phyloP scores from a whole-genome alignment of 2,888 invertebrate genomes.

The Quadroppia sp. region DNA sequence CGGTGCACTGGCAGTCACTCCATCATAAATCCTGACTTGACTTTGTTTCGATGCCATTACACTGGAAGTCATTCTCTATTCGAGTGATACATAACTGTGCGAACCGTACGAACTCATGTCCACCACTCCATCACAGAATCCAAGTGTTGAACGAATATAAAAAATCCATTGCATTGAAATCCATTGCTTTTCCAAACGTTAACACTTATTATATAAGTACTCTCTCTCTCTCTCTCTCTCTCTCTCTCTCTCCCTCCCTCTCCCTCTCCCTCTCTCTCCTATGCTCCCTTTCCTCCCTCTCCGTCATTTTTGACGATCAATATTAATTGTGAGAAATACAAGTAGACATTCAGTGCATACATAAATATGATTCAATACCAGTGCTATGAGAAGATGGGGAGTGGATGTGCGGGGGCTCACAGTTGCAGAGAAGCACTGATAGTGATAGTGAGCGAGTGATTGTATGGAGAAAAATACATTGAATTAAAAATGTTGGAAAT shows the following conservation, averaged over 20 bases:
- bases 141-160: neutral
- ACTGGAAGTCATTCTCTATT: conserved; percentile 10
- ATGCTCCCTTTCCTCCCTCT: neutral
- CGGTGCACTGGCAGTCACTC: neutral
- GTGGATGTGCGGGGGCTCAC: neutral
- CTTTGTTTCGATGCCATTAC: conserved; percentile 1
- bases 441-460: conserved; percentile 4
- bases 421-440: conserved; percentile 23
- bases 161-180: conserved; percentile 3
- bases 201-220: neutral
- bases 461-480: conserved; percentile 6
- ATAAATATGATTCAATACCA: conserved; percentile 31
- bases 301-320: conserved; percentile 25
- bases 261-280: conserved; percentile 2
- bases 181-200: neutral
- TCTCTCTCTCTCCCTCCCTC: neutral
- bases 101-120: conserved; percentile 1
- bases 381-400: conserved; percentile 18
- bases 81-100: neutral
- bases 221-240: neutral
- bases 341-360: conserved; percentile 27
- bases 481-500: neutral
- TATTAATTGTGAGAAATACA: conserved; percentile 31
- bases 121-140: neutral
- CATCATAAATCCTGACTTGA: conserved; percentile 4